These are phyloP conservation scores for Drosophila kurseongensis DNA, from an alignment of 1,140 invertebrate species.

Conservation along the genomic window DNA sequence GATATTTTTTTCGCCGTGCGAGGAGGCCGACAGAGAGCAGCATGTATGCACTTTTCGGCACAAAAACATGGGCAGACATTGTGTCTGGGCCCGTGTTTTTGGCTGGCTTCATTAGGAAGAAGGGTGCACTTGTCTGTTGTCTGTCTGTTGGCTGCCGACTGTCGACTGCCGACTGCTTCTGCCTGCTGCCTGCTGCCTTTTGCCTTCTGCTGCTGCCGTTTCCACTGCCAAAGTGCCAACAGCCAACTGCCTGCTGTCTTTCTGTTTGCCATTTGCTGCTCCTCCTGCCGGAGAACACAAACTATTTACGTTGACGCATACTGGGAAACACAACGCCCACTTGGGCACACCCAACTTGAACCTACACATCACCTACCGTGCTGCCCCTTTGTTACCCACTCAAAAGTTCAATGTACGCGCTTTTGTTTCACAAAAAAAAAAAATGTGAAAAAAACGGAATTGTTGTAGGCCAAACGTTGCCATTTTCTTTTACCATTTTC, in stretches of 20 bases:
- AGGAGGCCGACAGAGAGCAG: slow-evolving; percentile 18
- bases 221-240: slow-evolving; percentile 57
- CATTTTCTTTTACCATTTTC: slow-evolving; percentile 66
- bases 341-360: slow-evolving; percentile 41
- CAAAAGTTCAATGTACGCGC: slow-evolving; percentile 72
- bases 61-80: slow-evolving; percentile 64
- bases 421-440: slow-evolving; percentile 54
- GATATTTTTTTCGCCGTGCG: slow-evolving; percentile 4
- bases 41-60: slow-evolving; percentile 63
- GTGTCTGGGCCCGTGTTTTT: slow-evolving; percentile 60
- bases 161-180: slow-evolving; percentile 14
- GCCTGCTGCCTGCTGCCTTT: slow-evolving; percentile 2
- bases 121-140: slow-evolving; percentile 70
- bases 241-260: slow-evolving; percentile 45
- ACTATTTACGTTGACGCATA: slow-evolving; percentile 70
- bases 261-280: slow-evolving; percentile 50
- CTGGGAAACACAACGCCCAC: slow-evolving; percentile 54
- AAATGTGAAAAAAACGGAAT: neutral
- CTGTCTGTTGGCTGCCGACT: slow-evolving; percentile 45
- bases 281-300: slow-evolving; percentile 37
- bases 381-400: slow-evolving; percentile 18
- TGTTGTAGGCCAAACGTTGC: slow-evolving; percentile 69
- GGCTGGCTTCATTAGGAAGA: slow-evolving; percentile 74
- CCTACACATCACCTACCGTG: slow-evolving; percentile 5
- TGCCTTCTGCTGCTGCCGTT: slow-evolving; percentile 19